Evolutionary conservation across 2,888 invertebrate genomes (phyloP).

Genomic region (Monopis laevigella): DNA sequence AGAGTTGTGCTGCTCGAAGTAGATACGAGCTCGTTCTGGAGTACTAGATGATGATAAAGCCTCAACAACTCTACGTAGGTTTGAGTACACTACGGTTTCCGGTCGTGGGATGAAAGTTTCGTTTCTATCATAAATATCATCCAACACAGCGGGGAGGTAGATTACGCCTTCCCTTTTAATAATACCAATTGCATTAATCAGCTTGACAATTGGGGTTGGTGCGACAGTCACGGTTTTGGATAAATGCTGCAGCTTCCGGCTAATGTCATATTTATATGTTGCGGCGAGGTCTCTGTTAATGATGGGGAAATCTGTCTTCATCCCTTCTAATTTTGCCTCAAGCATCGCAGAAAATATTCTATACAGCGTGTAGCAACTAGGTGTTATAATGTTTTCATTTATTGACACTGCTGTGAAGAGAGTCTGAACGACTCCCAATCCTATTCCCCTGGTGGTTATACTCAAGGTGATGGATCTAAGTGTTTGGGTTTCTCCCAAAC

Average conservation of each 20-base stretch:
- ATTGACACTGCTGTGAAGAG: slow-evolving; percentile 2
- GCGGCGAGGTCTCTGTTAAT: not conserved
- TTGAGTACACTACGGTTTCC: not conserved
- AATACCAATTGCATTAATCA: not conserved
- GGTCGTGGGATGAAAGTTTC: not conserved
- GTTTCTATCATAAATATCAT: not conserved
- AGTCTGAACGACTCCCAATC: not conserved
- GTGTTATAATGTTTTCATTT: slow-evolving; percentile 3
- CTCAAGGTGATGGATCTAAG: slow-evolving; percentile 1
- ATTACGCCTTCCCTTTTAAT: not conserved
- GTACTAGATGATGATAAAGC: not conserved
- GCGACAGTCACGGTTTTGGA: not conserved
- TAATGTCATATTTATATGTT: not conserved
- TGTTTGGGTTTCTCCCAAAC: slow-evolving; percentile 3
- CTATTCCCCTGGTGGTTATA: slow-evolving; percentile 2
- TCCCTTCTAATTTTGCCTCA: not conserved
- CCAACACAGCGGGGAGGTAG: slow-evolving; percentile 2
- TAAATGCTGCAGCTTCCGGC: not conserved
- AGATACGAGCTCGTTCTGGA: not conserved
- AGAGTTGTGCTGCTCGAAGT: not conserved
- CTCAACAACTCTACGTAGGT: not conserved
- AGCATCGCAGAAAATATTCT: slow-evolving; percentile 1
- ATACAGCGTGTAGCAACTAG: slow-evolving; percentile 1
- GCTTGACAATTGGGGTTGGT: slow-evolving; percentile 3
- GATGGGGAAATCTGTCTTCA: slow-evolving; percentile 3